A percentile compares a stretch with the other conserved stretches of the same genome.
Conservation (phyloP, 2,888 invertebrate species). For the Noctua janthina region DNA sequence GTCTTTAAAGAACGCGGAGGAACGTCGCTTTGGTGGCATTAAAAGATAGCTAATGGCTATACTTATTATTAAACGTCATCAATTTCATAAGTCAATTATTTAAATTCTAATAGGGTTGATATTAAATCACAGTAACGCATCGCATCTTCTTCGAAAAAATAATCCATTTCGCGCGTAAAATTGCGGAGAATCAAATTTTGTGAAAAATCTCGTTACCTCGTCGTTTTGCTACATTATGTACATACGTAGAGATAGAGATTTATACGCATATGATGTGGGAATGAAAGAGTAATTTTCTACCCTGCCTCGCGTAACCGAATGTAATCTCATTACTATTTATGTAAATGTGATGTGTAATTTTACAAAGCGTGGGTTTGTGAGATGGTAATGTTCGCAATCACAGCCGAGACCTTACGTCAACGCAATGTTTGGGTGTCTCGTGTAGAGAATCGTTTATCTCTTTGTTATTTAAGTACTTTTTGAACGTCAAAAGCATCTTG, state of each 20-base stretch:
- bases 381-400: slow-evolving; percentile 54
- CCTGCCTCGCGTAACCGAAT: slow-evolving; percentile 68
- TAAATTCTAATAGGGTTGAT: slow-evolving; percentile 58
- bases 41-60: neutral
- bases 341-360: slow-evolving; percentile 67
- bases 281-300: slow-evolving; percentile 75
- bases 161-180: slow-evolving; percentile 80
- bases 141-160: slow-evolving; percentile 76
- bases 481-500: neutral
- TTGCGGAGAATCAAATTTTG: slow-evolving; percentile 85
- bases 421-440: slow-evolving; percentile 13
- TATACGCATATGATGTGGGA: slow-evolving; percentile 74
- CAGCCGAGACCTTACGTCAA: slow-evolving; percentile 44
- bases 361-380: slow-evolving; percentile 59
- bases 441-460: slow-evolving; percentile 19
- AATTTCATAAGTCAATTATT: slow-evolving; percentile 45
- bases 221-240: slow-evolving; percentile 78
- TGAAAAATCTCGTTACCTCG: slow-evolving; percentile 83
- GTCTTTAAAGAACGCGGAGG: neutral
- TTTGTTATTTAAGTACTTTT: neutral
- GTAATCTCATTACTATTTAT: slow-evolving; percentile 70
- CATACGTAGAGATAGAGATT: slow-evolving; percentile 70
- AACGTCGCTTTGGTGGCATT: slow-evolving; percentile 1
- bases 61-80: slow-evolving; percentile 3
- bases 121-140: slow-evolving; percentile 76